These are phyloP conservation scores for Pollenia labialis DNA, from an alignment of 2,888 invertebrate genomes.

Conservation along the genomic window DNA sequence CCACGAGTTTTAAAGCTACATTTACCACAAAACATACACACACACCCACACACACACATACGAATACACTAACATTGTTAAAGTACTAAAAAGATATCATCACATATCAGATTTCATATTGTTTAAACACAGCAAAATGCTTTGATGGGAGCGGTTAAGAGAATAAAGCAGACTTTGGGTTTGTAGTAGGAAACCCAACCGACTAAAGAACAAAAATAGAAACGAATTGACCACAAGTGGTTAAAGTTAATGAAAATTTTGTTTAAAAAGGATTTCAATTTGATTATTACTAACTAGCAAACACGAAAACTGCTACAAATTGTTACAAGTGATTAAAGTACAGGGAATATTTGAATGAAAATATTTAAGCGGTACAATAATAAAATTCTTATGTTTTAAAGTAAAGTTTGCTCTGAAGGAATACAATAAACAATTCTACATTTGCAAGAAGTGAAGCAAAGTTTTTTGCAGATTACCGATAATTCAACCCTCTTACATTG, in stretches of 20 bases:
- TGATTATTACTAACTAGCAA: constrained; percentile 19
- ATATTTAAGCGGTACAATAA: neutral
- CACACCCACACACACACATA: neutral
- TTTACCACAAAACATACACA: neutral
- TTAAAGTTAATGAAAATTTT: constrained; percentile 54
- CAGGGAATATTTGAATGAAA: constrained; percentile 3
- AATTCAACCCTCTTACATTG: too few species aligned
- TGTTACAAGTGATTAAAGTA: neutral
- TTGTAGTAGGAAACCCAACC: neutral
- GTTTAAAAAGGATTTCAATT: constrained; percentile 20
- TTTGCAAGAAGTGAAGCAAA: too few species aligned
- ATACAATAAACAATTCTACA: too few species aligned
- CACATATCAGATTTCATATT: constrained; percentile 61
- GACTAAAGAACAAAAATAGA: neutral
- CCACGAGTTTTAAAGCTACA: constrained; percentile 24
- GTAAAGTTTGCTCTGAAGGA: neutral
- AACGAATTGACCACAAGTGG: constrained; percentile 36
- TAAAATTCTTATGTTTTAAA: neutral
- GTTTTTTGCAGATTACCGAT: too few species aligned
- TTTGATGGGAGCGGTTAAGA: neutral
- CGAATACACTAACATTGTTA: constrained; percentile 12
- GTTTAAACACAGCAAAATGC: neutral
- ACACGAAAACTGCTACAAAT: neutral
- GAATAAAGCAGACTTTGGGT: neutral
- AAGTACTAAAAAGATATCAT: constrained; percentile 52